Base-by-base conservation (phyloP, 2,797 vertebrate genomes). In the Macropodus opercularis region DNA sequence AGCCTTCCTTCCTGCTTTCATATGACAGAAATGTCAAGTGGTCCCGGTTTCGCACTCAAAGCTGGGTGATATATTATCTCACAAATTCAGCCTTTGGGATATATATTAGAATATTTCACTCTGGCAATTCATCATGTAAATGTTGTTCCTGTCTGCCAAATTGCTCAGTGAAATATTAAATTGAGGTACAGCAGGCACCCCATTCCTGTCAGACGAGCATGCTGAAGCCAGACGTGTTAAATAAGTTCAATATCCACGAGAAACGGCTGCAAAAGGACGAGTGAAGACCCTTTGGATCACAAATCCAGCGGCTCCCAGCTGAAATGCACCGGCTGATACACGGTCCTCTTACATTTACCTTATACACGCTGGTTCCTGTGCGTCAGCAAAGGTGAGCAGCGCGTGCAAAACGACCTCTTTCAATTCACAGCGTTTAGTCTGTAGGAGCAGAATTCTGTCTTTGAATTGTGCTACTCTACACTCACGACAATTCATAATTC, bases 11-110 rank as follows among this genome's bases (percentile, higher is more conserved):
- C 52, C 62, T 75, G 52, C 51, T 67, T 83, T 80, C 51, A 79
- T 77, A 57, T 57, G 69, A 84, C 73, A 71, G 59, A 84, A 87
- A 89, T 81, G 84, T 89, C 81, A 84, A 85, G 75, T 78, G 75
- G 50, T 70, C 56, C 26, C 23, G 0, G 72, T 65, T 80, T 71
- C 54, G 9, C 69, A 55, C 75, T 83, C 77, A 65, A 38, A 62
- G 61, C 67, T 14, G 24, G 64, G 56, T 80, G 76, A 85, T 80
- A 32, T 59, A 85, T 81, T 72, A 80, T 81, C 78, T 79, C 54
- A 72, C 34, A 62, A 44, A 72, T 69, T 72, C 76, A 78, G 75
- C 76, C 68, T 79, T 64, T 67, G 75, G 71, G 84, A 83, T 81
- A 60, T 86, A 81, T 83, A 81, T 85, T 79, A 55, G 48, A 80